phyloP scores from a whole-genome alignment of 1,140 invertebrate genomes.

The Whitmania pigra region DNA sequence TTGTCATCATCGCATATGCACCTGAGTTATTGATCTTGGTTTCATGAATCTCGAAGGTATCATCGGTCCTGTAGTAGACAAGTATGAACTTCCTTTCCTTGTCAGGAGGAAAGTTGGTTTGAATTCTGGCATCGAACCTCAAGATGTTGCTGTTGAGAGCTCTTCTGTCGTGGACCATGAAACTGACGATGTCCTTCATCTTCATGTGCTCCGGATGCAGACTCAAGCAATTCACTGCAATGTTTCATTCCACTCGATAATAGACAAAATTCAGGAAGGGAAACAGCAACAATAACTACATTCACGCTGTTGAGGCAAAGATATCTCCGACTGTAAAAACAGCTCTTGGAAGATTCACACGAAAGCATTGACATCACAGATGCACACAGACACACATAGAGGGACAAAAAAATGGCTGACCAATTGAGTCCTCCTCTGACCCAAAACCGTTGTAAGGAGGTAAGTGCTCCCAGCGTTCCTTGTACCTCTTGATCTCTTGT shows the following conservation, averaged over 20 bases:
- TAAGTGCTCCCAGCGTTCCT: constrained; percentile 22
- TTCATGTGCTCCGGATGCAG: constrained; percentile 41
- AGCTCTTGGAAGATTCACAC: too few relatives aligned
- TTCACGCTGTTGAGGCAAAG: too few relatives aligned
- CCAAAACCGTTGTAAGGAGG: constrained; percentile 45
- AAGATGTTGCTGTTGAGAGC: constrained; percentile 64
- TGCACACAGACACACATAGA: not conserved
- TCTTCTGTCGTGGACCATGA: constrained; percentile 43
- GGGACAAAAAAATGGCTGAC: not conserved
- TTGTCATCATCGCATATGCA: not conserved
- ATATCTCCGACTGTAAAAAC: too few relatives aligned
- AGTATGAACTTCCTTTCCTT: constrained; percentile 62
- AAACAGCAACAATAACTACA: too few relatives aligned
- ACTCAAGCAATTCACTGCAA: constrained; percentile 23
- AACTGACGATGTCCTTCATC: constrained; percentile 41
- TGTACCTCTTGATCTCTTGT: not conserved
- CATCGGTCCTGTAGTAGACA: constrained; percentile 65
- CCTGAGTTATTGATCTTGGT: constrained; percentile 59
- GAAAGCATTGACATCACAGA: too few relatives aligned
- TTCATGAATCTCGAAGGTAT: constrained; percentile 70
- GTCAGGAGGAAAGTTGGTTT: constrained; percentile 55
- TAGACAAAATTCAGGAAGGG: too few relatives aligned
- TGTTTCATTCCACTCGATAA: too few relatives aligned
- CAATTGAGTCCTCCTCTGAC: constrained; percentile 42
- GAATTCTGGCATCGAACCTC: constrained; percentile 60